These are phyloP conservation scores for Peromyscus aztecus DNA, from an alignment of 2,797 vertebrate species.

Conservation along the genomic window DNA sequence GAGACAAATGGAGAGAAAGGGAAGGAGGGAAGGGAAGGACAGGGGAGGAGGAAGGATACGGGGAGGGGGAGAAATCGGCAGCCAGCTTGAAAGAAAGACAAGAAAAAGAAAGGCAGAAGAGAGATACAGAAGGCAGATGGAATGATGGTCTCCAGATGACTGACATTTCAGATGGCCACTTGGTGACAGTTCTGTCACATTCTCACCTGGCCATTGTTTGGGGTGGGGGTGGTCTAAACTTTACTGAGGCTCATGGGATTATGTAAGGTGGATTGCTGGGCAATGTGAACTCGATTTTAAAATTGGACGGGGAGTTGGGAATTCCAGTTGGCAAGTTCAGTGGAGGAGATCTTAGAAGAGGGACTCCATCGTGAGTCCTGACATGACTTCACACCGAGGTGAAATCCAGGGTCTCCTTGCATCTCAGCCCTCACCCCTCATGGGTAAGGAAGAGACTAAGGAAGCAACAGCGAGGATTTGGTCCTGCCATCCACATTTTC, in stretches of 20 bases:
- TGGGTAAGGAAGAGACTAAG: not conserved
- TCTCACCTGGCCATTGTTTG: not conserved
- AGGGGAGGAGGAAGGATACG: not conserved
- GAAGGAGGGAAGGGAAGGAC: not conserved
- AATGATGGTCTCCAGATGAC: not conserved
- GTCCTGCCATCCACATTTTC: not conserved
- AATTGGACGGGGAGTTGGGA: not conserved
- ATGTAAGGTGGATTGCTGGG: no score
- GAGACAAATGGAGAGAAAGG: not conserved
- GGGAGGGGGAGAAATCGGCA: no score
- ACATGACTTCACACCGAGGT: accelerated
- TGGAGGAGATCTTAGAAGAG: not conserved
- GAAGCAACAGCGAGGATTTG: not conserved
- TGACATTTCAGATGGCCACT: not conserved
- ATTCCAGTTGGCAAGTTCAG: not conserved
- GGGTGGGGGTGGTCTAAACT: not conserved
- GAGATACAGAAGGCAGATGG: not conserved
- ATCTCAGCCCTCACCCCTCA: not conserved
- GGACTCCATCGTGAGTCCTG: not conserved
- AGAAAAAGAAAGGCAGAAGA: not conserved
- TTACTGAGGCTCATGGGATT: not conserved
- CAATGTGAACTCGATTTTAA: not conserved
- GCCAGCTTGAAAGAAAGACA: not conserved
- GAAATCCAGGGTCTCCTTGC: not conserved
- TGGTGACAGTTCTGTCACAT: not conserved